Percentiles rank a stretch among this genome's conserved stretches.
Evolutionary conservation across 2,113 vertebrate species (phyloP).

Genomic region (Platanista minor): DNA sequence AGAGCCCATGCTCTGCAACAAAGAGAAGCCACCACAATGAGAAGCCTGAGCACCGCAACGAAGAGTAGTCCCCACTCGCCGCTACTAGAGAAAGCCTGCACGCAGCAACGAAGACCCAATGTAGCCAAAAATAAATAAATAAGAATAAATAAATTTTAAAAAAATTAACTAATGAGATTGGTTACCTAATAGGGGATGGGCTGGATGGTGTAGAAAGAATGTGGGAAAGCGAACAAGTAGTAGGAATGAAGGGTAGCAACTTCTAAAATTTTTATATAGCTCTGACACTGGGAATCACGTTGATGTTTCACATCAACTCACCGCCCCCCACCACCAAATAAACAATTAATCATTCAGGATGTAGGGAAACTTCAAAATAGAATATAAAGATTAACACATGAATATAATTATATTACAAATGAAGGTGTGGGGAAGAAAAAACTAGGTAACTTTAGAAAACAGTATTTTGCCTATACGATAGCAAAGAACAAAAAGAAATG

Average conservation of each 20-base stretch:
- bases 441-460: not conserved
- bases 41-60: no score
- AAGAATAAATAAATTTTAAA: no score
- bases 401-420: not conserved
- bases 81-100: no score
- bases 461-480: not conserved
- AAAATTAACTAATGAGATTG: not conserved
- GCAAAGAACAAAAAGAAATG: not conserved
- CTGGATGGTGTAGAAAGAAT: not conserved
- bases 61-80: no score
- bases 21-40: no score
- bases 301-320: not conserved
- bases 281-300: not conserved
- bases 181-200: not conserved
- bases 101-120: no score
- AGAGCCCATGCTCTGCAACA: no score
- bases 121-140: no score
- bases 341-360: not conserved
- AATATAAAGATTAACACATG: not conserved
- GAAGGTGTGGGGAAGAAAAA: not conserved
- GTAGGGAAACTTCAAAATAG: not conserved
- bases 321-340: not conserved
- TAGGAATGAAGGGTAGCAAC: not conserved
- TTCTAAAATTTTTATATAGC: not conserved
- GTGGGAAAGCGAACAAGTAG: not conserved